These are phyloP conservation scores for Helobdella robusta DNA, from an alignment of 2,888 invertebrate genomes.

Conservation along the genomic window DNA sequence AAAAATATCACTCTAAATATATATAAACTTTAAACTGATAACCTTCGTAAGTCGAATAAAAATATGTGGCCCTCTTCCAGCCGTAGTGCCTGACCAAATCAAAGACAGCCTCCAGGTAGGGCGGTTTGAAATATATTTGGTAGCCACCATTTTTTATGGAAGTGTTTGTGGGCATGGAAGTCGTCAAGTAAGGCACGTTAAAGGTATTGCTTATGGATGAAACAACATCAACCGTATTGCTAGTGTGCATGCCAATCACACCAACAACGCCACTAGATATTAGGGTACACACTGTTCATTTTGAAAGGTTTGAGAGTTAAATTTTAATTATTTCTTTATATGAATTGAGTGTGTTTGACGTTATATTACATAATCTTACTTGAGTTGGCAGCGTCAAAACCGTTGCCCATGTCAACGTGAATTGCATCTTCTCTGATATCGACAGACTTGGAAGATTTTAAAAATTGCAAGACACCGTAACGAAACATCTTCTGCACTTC, in stretches of 20 bases:
- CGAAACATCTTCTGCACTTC: too few species aligned
- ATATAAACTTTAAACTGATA: too few species aligned
- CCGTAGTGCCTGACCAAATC: slow-evolving; percentile 85
- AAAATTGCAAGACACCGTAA: too few species aligned
- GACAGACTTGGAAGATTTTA: too few species aligned
- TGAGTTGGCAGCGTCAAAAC: too few species aligned
- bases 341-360: too few species aligned
- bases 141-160: slow-evolving; percentile 35
- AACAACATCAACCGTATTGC: slow-evolving; percentile 40
- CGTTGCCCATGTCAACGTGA: too few species aligned
- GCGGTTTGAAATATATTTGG: slow-evolving; percentile 66
- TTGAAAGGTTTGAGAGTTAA: too few species aligned
- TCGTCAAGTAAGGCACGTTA: slow-evolving; percentile 43
- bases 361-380: too few species aligned
- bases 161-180: slow-evolving; percentile 39
- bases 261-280: slow-evolving; percentile 40
- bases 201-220: slow-evolving; percentile 43
- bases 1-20: too few species aligned
- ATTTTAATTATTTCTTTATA: too few species aligned
- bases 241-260: slow-evolving; percentile 40
- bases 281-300: slow-evolving; percentile 45
- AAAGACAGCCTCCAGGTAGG: slow-evolving; percentile 86
- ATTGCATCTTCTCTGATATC: too few species aligned
- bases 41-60: slow-evolving; percentile 69
- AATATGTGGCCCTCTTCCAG: slow-evolving; percentile 78